Evolutionary conservation across 2,888 invertebrate species (phyloP).

Genomic region (Apamea crenata): DNA sequence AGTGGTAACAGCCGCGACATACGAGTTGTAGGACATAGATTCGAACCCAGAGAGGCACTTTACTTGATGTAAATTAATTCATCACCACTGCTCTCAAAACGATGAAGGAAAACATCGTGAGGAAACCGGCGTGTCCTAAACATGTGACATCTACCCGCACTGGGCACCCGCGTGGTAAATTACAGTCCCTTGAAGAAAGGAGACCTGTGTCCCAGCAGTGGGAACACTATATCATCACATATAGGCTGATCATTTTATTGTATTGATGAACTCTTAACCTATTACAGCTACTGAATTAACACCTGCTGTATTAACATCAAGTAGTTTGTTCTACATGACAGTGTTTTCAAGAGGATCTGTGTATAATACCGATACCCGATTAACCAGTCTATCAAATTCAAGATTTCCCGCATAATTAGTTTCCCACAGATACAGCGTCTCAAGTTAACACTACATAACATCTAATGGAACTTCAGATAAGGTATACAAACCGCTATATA

Average conservation of each 20-base stretch:
- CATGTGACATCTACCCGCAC: background rate
- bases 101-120: background rate
- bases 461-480: background rate
- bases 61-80: background rate
- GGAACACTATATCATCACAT: too few species aligned
- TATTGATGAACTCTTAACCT: background rate
- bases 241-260: background rate
- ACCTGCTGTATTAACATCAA: background rate
- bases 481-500: background rate
- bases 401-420: constrained; percentile 11
- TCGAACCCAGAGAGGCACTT: background rate
- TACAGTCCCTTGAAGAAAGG: background rate
- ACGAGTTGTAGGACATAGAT: background rate
- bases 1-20: background rate
- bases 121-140: background rate
- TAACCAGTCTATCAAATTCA: background rate
- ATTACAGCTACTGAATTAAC: background rate
- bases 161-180: background rate
- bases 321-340: background rate
- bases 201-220: background rate
- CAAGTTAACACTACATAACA: background rate
- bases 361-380: background rate
- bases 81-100: background rate
- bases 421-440: background rate
- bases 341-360: background rate